Conservation (phyloP, 2,113 vertebrate genomes). For the Melospiza melodia region DNA sequence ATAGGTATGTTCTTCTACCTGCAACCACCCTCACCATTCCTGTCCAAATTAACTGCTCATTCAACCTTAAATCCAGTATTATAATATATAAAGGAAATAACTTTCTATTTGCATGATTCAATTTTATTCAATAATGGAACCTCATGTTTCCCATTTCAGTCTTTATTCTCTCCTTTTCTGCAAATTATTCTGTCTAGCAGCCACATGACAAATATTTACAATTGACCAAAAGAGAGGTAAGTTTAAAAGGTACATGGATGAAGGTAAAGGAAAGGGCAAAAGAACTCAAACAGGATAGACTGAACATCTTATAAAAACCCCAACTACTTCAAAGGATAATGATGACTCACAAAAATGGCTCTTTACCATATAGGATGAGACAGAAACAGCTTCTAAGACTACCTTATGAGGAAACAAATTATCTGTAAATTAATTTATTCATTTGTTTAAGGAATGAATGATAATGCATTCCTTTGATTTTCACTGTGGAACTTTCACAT, state of each 20-base stretch:
- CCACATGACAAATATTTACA: background rate
- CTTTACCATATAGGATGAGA: background rate
- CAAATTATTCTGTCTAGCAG: background rate
- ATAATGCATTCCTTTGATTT: background rate
- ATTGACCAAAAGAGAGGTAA: background rate
- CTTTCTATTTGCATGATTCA: background rate
- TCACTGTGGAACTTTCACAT: background rate
- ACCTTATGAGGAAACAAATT: background rate
- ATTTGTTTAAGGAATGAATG: background rate
- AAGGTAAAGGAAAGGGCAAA: background rate
- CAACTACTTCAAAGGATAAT: background rate
- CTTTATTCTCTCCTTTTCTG: background rate
- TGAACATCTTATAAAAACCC: background rate
- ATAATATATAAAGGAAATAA: background rate
- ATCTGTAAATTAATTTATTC: background rate
- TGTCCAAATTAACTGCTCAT: background rate
- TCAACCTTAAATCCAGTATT: background rate
- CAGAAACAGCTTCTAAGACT: background rate
- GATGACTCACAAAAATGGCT: background rate
- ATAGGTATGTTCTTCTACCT: background rate
- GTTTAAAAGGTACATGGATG: background rate
- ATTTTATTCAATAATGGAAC: background rate
- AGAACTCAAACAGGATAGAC: background rate
- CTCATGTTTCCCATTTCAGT: background rate
- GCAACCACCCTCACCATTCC: background rate